Conservation (phyloP, 2,888 invertebrate genomes). For the Caenorhabditis virilis region DNA sequence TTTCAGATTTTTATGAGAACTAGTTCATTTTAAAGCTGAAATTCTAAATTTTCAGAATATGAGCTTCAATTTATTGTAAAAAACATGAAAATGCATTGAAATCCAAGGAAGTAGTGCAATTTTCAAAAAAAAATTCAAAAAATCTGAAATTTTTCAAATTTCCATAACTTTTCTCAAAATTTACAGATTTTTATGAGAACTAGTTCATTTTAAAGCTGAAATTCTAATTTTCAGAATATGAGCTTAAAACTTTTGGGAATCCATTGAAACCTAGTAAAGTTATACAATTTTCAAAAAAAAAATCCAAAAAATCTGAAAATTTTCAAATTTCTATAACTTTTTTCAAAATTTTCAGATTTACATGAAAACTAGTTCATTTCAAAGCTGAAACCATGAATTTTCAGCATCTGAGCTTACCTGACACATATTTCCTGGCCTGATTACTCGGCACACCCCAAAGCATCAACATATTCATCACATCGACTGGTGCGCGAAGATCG, state of each 20-base stretch:
- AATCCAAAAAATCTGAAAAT: neutral
- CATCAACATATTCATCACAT: slow-evolving; percentile 65
- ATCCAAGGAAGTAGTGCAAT: neutral
- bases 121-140: too few relatives aligned
- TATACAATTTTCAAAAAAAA: neutral
- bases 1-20: too few relatives aligned
- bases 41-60: neutral
- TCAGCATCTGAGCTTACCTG: slow-evolving; percentile 39
- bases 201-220: too few relatives aligned
- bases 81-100: neutral
- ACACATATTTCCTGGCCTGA: slow-evolving; percentile 53
- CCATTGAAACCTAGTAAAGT: too few relatives aligned
- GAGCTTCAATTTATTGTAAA: neutral
- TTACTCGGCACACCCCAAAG: slow-evolving; percentile 56
- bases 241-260: too few relatives aligned
- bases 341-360: neutral
- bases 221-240: too few relatives aligned
- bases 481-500: slow-evolving; percentile 65
- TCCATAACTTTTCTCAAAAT: neutral
- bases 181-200: slow-evolving; percentile 1
- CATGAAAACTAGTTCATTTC: neutral
- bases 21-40: too few relatives aligned
- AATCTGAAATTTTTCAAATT: neutral
- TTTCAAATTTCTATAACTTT: neutral
- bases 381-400: neutral